A percentile compares a stretch with the other conserved stretches of the same genome.
These are phyloP conservation scores for Notamacropus eugenii DNA, from an alignment of 2,797 vertebrate species.

Conservation along the genomic window DNA sequence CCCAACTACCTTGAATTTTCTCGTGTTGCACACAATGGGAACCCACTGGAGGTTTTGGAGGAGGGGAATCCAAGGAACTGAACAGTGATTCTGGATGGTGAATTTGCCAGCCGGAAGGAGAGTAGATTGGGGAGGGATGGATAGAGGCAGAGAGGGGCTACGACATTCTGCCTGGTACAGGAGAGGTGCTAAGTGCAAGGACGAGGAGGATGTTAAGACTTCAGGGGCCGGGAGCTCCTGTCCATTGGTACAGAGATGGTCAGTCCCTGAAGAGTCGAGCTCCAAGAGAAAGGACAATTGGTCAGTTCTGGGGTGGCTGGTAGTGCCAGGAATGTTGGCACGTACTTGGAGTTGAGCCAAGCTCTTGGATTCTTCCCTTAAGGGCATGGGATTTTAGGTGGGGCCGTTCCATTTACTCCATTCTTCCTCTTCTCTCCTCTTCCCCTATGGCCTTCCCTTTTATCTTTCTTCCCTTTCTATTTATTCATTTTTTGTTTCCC, in stretches of 20 bases:
- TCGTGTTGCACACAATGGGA: neutral
- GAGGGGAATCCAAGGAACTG: too few relatives aligned
- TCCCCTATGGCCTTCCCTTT: neutral
- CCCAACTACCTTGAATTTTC: too few relatives aligned
- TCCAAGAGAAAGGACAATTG: neutral
- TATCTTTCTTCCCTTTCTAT: neutral
- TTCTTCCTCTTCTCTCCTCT: neutral
- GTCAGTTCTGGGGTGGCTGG: neutral
- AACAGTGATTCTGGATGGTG: neutral
- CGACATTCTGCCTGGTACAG: too few relatives aligned
- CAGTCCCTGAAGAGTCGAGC: neutral
- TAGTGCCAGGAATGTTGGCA: neutral
- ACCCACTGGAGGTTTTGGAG: too few relatives aligned
- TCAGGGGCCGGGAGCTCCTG: neutral
- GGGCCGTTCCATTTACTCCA: neutral
- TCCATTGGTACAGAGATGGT: neutral
- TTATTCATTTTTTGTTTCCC: neutral
- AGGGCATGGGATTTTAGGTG: neutral
- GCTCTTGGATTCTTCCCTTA: neutral
- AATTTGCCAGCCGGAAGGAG: neutral
- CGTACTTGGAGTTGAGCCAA: neutral
- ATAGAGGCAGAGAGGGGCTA: neutral
- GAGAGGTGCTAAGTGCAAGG: neutral
- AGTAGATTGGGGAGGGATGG: neutral
- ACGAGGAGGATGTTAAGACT: neutral